Conservation (phyloP, 2,113 vertebrate genomes). For the Oenanthe melanoleuca region DNA sequence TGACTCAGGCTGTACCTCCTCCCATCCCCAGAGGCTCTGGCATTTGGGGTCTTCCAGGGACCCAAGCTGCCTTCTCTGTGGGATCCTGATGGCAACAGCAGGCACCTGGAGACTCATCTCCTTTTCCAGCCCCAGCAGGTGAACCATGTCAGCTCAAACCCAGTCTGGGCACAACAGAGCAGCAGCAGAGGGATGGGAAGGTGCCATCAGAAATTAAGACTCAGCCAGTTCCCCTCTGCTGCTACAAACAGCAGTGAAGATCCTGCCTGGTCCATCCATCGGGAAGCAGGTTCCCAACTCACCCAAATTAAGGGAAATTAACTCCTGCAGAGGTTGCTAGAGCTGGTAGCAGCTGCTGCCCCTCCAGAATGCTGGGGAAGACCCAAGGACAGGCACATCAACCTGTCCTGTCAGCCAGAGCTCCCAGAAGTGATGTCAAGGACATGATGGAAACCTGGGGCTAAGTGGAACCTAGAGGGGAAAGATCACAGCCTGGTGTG, state of each 20-base stretch:
- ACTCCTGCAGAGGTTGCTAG: neutral
- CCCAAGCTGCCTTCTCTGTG: neutral
- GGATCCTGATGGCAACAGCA: neutral
- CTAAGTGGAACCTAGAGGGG: neutral
- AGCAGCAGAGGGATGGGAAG: neutral
- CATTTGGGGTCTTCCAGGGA: neutral
- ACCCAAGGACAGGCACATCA: neutral
- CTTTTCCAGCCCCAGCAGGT: neutral
- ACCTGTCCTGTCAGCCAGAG: neutral
- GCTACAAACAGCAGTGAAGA: neutral
- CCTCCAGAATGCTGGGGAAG: neutral
- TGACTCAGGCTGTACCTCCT: constrained; percentile 39
- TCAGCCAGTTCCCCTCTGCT: neutral
- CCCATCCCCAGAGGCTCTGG: neutral
- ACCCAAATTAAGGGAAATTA: neutral
- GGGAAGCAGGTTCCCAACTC: neutral
- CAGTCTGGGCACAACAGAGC: no score
- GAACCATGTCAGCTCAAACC: rapidly evolving
- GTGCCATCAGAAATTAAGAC: rapidly evolving
- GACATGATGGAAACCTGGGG: neutral
- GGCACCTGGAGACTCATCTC: neutral
- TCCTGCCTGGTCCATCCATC: neutral
- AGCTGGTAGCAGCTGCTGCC: neutral
- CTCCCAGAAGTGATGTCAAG: neutral
- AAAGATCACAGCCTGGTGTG: neutral